Evolutionary conservation across 1,140 invertebrate species (phyloP).

Genomic region (Halesus radiatus): DNA sequence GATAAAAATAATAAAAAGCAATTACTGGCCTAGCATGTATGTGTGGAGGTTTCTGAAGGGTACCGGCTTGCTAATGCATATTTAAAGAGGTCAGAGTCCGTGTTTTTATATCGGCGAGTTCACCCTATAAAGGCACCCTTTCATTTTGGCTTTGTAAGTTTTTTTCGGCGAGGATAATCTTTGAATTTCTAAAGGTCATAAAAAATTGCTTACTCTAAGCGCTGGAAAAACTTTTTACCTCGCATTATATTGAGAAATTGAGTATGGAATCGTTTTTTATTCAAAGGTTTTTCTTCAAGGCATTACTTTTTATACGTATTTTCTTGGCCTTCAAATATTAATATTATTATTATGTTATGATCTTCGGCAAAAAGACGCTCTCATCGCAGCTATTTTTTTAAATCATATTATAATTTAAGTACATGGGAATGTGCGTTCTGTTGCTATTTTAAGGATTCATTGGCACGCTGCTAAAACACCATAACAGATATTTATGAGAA

Average conservation of each 20-base stretch:
- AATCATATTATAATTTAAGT: too few species aligned
- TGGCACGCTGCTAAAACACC: too few species aligned
- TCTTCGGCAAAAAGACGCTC: too few species aligned
- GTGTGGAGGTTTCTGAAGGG: slow-evolving; percentile 40
- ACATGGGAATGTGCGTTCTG: too few species aligned
- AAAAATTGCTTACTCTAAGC: background rate
- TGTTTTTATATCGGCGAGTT: slow-evolving; percentile 49
- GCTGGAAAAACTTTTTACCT: background rate
- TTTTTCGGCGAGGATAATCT: slow-evolving; percentile 19
- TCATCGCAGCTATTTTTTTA: too few species aligned
- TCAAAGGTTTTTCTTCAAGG: background rate
- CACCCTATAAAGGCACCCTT: background rate
- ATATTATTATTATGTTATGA: too few species aligned
- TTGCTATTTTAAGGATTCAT: too few species aligned
- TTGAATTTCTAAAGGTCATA: slow-evolving; percentile 19
- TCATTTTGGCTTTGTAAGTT: slow-evolving; percentile 21
- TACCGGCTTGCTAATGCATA: slow-evolving; percentile 51
- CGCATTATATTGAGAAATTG: background rate
- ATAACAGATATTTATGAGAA: too few species aligned
- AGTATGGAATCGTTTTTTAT: background rate
- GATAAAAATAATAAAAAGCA: too few species aligned
- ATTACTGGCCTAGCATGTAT: too few species aligned
- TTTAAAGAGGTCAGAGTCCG: slow-evolving; percentile 49
- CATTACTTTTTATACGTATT: background rate
- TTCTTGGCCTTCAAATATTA: background rate